Base-by-base conservation (phyloP, 2,888 invertebrate genomes). In the Agrochola litura region DNA sequence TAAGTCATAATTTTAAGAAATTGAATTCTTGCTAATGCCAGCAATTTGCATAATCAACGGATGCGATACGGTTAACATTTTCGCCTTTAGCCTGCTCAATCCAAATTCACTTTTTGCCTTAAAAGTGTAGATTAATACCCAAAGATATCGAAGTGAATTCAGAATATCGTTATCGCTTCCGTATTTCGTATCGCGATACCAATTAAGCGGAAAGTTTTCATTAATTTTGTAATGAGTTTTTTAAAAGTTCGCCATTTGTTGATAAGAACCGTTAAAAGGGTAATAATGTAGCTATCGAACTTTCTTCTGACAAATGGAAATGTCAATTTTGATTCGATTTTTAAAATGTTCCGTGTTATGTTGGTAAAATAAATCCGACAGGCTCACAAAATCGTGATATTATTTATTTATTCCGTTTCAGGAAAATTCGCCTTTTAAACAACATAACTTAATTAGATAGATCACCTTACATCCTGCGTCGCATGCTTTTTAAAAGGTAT, bases 1-100 rank as follows among this genome's bases (percentile, higher is more conserved):
- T 89, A 91, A 88, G 89, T 93, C 90, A 93, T 94, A 95, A 95
- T 95, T 95, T 95, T 89, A 89, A 89, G 90, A 94, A 95, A 95
- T 95, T 95, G 94, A 95, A 95, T 94, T 93, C 92, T 73, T 83
- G 90, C 91, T 95, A 93, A 95, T 93, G 89, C 90, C 78, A 78
- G 88, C 93, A 91, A 95, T 95, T 92, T 95, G 89, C 93, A 92
- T 93, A 93, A 92, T 90, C 87, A 87, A 84, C 81, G 82, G 85
- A 64, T 84, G 76, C 80, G 79, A 85, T 83, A 78, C 88, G 82
- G 89, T 90, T 90, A 84, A 89, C 91, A 88, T 90, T 90, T 90
- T 86, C 82, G 85, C 88, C 79, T 56, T 56, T 56, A 56, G n/a
- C n/a, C 6, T n/a, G n/a, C 25, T 6, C 56, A 56, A 56, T 56